phyloP scores from a whole-genome alignment of 2,888 invertebrate genomes.

The Mythimna impura region DNA sequence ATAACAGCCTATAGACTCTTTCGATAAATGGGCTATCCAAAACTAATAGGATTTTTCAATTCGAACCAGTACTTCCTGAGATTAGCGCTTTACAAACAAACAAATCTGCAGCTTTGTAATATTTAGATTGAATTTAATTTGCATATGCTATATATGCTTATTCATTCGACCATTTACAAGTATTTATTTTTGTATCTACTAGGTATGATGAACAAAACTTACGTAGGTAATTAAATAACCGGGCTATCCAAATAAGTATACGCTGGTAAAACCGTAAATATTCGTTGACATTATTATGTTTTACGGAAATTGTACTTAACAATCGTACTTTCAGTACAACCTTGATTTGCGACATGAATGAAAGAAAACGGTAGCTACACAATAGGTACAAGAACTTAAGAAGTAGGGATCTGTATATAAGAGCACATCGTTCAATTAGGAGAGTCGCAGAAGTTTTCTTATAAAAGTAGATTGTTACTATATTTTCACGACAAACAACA shows the following conservation, averaged over 20 bases:
- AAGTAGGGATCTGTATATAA: conserved; percentile 34
- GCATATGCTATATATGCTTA: too few species aligned
- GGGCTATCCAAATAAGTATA: not conserved
- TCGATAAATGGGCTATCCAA: too few species aligned
- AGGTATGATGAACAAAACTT: not conserved
- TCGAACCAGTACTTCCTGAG: too few species aligned
- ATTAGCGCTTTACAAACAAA: too few species aligned
- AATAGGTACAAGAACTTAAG: conserved; percentile 23
- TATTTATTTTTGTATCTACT: not conserved
- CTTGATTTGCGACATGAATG: conserved; percentile 36
- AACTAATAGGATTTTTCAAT: too few species aligned
- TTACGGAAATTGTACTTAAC: conserved; percentile 7
- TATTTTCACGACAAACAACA: conserved; percentile 68
- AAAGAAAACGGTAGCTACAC: conserved; percentile 6
- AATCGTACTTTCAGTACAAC: conserved; percentile 10
- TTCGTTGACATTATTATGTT: conserved; percentile 2
- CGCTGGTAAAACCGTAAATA: conserved; percentile 4
- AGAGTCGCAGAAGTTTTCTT: conserved; percentile 65
- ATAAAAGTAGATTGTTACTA: conserved; percentile 64
- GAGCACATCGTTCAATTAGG: conserved; percentile 64
- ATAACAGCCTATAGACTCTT: too few species aligned
- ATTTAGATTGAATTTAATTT: not conserved
- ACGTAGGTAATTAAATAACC: not conserved
- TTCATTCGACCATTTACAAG: not conserved
- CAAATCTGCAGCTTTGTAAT: too few species aligned